These are phyloP conservation scores for Ephestia elutella DNA, from an alignment of 1,140 invertebrate genomes.

Conservation along the genomic window DNA sequence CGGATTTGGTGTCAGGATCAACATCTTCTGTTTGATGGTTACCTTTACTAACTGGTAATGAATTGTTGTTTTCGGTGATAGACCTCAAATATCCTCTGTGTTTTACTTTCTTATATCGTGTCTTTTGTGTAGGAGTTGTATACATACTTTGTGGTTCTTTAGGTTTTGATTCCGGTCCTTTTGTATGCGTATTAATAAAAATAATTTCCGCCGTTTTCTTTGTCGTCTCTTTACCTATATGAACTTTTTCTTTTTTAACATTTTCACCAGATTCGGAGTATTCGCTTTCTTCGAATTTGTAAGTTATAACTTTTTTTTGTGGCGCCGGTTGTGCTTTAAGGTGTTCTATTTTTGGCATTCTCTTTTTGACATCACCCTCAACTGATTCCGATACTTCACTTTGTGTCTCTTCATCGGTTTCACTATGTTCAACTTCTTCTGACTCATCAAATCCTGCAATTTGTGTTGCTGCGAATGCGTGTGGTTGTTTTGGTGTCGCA, in stretches of 20 bases:
- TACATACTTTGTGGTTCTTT: neutral
- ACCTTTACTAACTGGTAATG: too few relatives aligned
- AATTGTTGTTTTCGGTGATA: neutral
- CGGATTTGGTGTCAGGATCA: too few relatives aligned
- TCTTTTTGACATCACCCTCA: neutral
- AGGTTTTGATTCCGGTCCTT: neutral
- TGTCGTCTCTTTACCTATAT: neutral
- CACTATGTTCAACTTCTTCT: conserved; percentile 9
- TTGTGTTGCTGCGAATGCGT: conserved; percentile 16
- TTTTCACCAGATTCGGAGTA: neutral
- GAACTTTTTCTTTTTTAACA: neutral
- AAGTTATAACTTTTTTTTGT: neutral
- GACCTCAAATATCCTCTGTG: neutral
- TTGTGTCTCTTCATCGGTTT: conserved; percentile 9
- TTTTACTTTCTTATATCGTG: neutral
- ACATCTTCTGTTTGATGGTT: too few relatives aligned
- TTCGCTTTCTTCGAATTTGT: neutral
- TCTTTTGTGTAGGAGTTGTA: neutral
- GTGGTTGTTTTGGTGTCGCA: neutral
- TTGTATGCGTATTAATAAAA: conserved; percentile 11
- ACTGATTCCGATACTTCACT: neutral
- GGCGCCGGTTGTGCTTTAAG: neutral
- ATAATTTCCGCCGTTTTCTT: neutral
- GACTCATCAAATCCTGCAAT: conserved; percentile 18
- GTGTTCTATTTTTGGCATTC: neutral